Evolutionary conservation across 1,140 invertebrate species (phyloP), one percentile per base, ranked within the genome.

Genomic region (Ceratosolen solmsi): DNA sequence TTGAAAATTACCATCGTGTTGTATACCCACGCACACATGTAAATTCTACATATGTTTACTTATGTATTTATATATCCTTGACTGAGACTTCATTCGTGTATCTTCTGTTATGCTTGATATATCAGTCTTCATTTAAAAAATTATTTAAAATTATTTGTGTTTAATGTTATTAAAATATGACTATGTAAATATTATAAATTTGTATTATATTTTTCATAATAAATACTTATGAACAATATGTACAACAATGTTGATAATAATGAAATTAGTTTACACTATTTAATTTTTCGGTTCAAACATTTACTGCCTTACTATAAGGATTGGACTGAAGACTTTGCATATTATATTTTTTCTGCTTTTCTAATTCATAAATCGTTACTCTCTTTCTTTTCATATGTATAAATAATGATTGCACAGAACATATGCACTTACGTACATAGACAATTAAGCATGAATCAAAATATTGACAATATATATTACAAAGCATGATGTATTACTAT

Each of bases 261-360:
- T 58, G 36, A 75, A 81, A 30, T 33, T 86, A 85, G 74, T 85
- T 83, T 77, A 85, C 79, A 79, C 70, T 72, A 78, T 87, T 84
- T 82, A 41, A 87, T 82, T 88, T 78, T 86, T 84, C 87, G 83
- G 86, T 87, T 87, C 87, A 86, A 87, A 46, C 84, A 85, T 82
- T 87, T 87, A 38, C 20, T 68, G 20, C 89, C 90, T 91, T 91
- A 91, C 90, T 92, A 90, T 91, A 90, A 92, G 90, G 89, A 91
- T 91, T 91, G 89, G 89, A 91, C 89, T 89, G 88, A 89, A 90
- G 89, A 87, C 90, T 90, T 89, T 88, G 87, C 90, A 87, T 89
- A 85, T 86, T 89, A 87, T 89, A 87, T 85, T 88, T 89, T 88
- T 89, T 88, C 78, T 86, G 84, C 87, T 82, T 85, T 86, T 86